Evolutionary conservation across 2,113 vertebrate species (phyloP), one percentile per base, ranked within the genome.

Genomic region (Rhinoderma darwinii): DNA sequence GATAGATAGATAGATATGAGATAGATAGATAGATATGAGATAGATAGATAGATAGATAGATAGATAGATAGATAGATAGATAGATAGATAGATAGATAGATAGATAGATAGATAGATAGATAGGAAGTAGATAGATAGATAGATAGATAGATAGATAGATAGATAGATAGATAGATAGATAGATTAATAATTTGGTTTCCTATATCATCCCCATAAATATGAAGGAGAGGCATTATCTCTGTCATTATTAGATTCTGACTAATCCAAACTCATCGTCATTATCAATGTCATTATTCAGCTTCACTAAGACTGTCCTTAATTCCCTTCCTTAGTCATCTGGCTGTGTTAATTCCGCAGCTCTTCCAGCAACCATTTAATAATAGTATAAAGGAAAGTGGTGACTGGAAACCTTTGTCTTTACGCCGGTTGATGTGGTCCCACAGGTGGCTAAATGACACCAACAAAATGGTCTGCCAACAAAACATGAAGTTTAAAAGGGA

Each of bases 371-470:
- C 32, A 37, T 2, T 22, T 76, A 76, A 76, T 30, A 12, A 47
- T 18, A 47, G n/a, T 30, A 76, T 76, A 50, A 4, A 32, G n/a
- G 5, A 17, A 14, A 7, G 43, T 0, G 73, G 11, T 50, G 74
- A 32, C 74, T 30, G 73, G 43, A 50, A 76, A 18, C 47, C 75
- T 35, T 78, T 30, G 44, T 75, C 41, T 32, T 12, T 37, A 37
- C 41, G 82, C 89, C 83, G 83, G 88, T 73, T 84, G 39, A 27
- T 47, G 25, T 0, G 18, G 79, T 20, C 50, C 70, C 44, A 43
- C 72, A 84, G 72, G 47, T 84, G 72, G 51, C 54, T 30, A 59
- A 75, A 32, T 30, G 72, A 84, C 37, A 72, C 47, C 82, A 84
- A 39, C 22, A 39, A 70, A 74, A 73, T n/a, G 12, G 37, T n/a